phyloP scores from a whole-genome alignment of 2,113 vertebrate species.

The Bungarus multicinctus region DNA sequence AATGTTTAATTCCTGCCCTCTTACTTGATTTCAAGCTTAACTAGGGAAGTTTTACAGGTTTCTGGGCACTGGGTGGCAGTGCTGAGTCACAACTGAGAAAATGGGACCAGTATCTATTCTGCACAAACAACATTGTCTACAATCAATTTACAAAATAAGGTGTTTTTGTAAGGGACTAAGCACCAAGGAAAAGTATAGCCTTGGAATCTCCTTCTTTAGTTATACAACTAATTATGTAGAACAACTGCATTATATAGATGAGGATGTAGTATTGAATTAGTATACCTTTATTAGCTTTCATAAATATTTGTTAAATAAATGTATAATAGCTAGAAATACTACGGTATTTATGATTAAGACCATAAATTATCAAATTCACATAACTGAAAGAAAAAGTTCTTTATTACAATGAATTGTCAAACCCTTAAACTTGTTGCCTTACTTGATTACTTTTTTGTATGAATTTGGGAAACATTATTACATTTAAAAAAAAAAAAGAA shows the following conservation, averaged over 20 bases:
- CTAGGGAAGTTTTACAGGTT: not conserved
- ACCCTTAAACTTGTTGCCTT: not conserved
- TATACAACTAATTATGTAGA: not conserved
- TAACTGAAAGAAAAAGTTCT: not conserved
- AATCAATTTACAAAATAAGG: not conserved
- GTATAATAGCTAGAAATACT: not conserved
- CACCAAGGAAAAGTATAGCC: not conserved
- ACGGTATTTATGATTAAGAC: not conserved
- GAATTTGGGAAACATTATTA: not conserved
- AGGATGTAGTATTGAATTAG: not conserved
- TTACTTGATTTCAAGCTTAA: not conserved
- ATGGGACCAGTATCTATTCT: not conserved
- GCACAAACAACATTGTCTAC: not conserved
- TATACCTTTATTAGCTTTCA: not conserved
- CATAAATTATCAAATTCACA: not conserved
- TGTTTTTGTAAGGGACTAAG: not conserved
- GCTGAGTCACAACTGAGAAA: slow-evolving; percentile 8
- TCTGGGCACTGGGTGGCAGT: slow-evolving; percentile 50
- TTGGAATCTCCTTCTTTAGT: not conserved
- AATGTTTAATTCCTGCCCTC: not conserved
- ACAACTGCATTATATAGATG: not conserved
- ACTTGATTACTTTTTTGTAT: not conserved
- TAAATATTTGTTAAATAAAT: not conserved
- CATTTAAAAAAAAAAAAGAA: not conserved
- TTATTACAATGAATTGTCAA: not conserved